Evolutionary conservation across 2,113 vertebrate species (phyloP).

Genomic region (Calyptommatus sinebrachiatus): DNA sequence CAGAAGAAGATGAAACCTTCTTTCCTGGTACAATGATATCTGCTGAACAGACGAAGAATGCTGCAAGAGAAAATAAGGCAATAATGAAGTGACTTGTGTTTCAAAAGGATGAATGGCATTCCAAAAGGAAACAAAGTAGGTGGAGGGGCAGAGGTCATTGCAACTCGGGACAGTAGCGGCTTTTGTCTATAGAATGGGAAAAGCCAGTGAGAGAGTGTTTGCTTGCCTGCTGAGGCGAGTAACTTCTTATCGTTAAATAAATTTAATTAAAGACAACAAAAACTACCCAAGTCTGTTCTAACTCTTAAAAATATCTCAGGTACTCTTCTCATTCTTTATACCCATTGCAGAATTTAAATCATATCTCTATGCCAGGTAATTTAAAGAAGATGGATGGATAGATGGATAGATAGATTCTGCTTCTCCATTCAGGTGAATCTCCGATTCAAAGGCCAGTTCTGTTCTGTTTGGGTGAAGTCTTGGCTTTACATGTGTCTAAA

Average conservation of each 20-base stretch:
- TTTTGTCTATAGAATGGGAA: conserved; percentile 60
- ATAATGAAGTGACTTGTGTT: conserved; percentile 51
- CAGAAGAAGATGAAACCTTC: conserved; percentile 26
- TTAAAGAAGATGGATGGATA: conserved; percentile 27
- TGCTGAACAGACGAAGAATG: conserved; percentile 48
- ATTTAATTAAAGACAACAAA: conserved; percentile 22
- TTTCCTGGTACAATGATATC: conserved; percentile 23
- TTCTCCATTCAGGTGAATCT: no score
- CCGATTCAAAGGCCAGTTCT: no score
- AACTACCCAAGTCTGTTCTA: conserved; percentile 19
- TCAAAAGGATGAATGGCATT: conserved; percentile 73
- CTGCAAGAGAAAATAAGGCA: conserved; percentile 48
- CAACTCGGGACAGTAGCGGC: conserved; percentile 69
- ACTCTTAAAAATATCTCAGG: neutral
- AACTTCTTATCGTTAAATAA: conserved; percentile 35
- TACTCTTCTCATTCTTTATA: conserved; percentile 23
- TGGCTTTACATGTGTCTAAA: no score
- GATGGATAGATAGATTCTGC: no score
- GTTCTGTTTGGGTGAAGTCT: no score
- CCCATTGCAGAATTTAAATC: neutral
- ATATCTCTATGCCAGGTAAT: conserved; percentile 31
- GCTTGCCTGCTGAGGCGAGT: conserved; percentile 39
- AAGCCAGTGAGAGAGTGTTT: conserved; percentile 51
- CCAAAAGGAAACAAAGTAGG: conserved; percentile 71
- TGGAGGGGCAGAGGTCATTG: conserved; percentile 70